Evolutionary conservation across 2,888 invertebrate species (phyloP).

Genomic region (Smittia sp.): DNA sequence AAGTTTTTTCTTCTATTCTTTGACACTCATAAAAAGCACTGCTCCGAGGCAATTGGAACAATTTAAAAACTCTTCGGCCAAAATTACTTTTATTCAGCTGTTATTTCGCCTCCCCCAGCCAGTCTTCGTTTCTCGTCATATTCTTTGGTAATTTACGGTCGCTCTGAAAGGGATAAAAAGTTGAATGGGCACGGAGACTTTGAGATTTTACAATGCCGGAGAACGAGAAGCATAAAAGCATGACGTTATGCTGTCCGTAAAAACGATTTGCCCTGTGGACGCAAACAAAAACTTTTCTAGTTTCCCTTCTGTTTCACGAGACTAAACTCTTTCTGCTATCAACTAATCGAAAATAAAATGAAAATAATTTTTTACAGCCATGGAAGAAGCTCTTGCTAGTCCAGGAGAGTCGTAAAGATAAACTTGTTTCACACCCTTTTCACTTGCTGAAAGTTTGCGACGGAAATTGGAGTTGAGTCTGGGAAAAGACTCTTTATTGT

Average conservation of each 20-base stretch:
- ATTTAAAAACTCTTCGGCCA: conserved; percentile 5
- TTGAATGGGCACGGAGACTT: not conserved
- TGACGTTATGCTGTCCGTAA: conserved; percentile 2
- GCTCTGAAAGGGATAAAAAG: not conserved
- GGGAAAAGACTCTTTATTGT: too few species aligned
- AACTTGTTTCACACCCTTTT: conserved; percentile 9
- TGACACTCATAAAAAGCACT: conserved; percentile 15
- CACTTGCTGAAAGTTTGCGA: not conserved
- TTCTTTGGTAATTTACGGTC: conserved; percentile 12
- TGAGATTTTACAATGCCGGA: not conserved
- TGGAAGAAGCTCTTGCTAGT: not conserved
- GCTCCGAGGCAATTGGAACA: conserved; percentile 29
- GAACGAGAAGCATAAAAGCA: not conserved
- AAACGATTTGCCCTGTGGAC: not conserved
- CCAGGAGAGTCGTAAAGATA: conserved; percentile 1
- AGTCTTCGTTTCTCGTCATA: not conserved
- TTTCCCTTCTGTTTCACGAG: not conserved
- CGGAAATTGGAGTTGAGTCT: too few species aligned
- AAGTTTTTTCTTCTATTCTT: not conserved
- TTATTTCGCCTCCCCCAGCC: not conserved
- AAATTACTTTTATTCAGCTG: not conserved
- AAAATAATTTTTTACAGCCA: not conserved
- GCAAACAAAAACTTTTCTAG: not conserved
- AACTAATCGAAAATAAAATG: conserved; percentile 12
- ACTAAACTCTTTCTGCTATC: not conserved